These are phyloP conservation scores for Tetrapedia diversipes DNA, from an alignment of 2,888 invertebrate species.

Conservation along the genomic window DNA sequence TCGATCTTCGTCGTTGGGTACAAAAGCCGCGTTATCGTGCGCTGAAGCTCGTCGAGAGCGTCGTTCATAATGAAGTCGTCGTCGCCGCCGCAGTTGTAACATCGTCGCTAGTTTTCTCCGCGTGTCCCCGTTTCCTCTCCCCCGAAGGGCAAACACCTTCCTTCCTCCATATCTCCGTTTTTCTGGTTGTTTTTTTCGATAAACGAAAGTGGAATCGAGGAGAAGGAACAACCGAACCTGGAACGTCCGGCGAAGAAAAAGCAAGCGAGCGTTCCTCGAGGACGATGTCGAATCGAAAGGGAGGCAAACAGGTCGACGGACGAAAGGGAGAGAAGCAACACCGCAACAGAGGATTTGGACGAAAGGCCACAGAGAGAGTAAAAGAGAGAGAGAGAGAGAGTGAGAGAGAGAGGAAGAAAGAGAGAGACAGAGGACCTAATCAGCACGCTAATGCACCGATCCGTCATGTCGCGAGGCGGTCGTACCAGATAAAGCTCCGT, in stretches of 20 bases:
- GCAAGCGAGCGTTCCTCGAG: background rate
- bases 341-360: too few species aligned
- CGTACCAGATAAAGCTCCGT: slow-evolving; percentile 66
- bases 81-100: slow-evolving; percentile 45
- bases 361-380: background rate
- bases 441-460: slow-evolving; percentile 79
- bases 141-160: slow-evolving; percentile 31
- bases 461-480: slow-evolving; percentile 75
- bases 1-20: slow-evolving; percentile 56
- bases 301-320: too few species aligned
- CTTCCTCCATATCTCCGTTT: too few species aligned
- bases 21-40: slow-evolving; percentile 38
- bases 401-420: slow-evolving; percentile 17
- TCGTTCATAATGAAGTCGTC: slow-evolving; percentile 70
- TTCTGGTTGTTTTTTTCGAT: too few species aligned
- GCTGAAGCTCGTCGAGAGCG: slow-evolving; percentile 40
- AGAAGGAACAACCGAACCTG: background rate
- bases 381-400: background rate
- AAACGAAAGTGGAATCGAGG: slow-evolving; percentile 37
- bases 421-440: slow-evolving; percentile 69
- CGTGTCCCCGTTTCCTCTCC: slow-evolving; percentile 8
- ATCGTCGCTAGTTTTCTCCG: slow-evolving; percentile 29
- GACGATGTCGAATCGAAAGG: background rate
- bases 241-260: background rate
- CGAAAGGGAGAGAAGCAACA: too few species aligned